phyloP scores from a whole-genome alignment of 2,113 vertebrate species.

The Semicossyphus pulcher region DNA sequence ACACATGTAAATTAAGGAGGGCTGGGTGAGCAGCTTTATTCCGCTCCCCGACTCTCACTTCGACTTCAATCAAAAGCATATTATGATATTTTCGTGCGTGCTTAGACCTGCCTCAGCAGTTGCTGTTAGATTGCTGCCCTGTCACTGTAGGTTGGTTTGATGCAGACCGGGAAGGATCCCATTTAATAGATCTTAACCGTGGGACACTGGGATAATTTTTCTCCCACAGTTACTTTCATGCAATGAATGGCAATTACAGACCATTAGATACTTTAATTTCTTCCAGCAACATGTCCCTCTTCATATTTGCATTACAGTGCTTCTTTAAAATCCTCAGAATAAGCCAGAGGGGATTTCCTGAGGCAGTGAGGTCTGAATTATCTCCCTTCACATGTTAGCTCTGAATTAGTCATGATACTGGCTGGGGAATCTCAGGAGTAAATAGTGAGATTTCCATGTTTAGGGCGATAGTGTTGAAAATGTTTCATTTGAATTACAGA shows the following conservation, averaged over 20 bases:
- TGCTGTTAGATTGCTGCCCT: conserved; percentile 44
- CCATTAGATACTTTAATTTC: conserved; percentile 59
- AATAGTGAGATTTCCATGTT: conserved; percentile 66
- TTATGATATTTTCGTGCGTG: conserved; percentile 45
- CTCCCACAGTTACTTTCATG: conserved; percentile 40
- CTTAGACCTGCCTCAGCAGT: conserved; percentile 40
- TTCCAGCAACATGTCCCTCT: conserved; percentile 9
- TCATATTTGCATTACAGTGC: conserved; percentile 53
- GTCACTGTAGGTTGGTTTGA: conserved; percentile 59
- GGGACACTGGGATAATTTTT: conserved; percentile 58
- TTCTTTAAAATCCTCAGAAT: conserved; percentile 46
- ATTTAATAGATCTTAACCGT: conserved; percentile 57
- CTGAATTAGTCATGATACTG: conserved; percentile 59
- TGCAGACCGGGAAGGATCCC: conserved; percentile 47
- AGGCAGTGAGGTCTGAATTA: conserved; percentile 50
- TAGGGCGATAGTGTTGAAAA: conserved; percentile 55
- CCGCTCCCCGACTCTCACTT: not conserved
- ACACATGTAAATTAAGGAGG: not conserved
- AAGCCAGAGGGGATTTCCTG: conserved; percentile 59
- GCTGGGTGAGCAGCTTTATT: not conserved
- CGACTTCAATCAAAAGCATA: conserved; percentile 38
- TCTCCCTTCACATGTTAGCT: conserved; percentile 62
- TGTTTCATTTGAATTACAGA: conserved; percentile 73
- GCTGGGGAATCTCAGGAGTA: conserved; percentile 54
- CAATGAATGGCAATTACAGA: conserved; percentile 60